Evolutionary conservation across 1,140 invertebrate genomes (phyloP).

Genomic region (Ditylenchus dipsaci): DNA sequence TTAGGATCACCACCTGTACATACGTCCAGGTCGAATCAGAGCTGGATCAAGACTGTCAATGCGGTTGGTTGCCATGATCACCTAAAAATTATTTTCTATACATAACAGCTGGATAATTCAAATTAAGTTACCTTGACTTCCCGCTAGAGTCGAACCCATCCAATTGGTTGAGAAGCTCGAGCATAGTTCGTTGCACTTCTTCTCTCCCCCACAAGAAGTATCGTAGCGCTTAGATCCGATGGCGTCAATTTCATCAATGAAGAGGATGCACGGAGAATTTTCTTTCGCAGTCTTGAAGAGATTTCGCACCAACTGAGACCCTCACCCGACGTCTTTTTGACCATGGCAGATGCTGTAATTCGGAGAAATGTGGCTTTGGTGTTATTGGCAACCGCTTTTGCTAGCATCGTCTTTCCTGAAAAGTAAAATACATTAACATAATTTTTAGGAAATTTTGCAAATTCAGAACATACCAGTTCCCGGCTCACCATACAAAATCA

Average conservation of each 20-base stretch:
- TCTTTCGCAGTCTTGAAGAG: constrained; percentile 98
- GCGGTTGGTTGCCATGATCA: constrained; percentile 99
- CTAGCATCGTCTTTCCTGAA: constrained; percentile 77
- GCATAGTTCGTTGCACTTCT: constrained; percentile 97
- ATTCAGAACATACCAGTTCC: constrained; percentile 71
- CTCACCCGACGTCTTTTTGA: constrained; percentile 98
- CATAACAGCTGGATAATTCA: not conserved
- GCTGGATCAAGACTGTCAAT: constrained; percentile 98
- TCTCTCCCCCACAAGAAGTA: constrained; percentile 94
- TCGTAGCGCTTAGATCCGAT: constrained; percentile 96
- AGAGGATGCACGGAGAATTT: constrained; percentile 98
- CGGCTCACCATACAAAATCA: constrained; percentile 92
- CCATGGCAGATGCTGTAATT: constrained; percentile 93
- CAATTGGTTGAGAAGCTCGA: constrained; percentile 96
- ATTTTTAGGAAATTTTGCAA: too few species aligned
- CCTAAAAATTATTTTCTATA: constrained; percentile 65
- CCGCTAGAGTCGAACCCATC: constrained; percentile 98
- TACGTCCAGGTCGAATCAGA: constrained; percentile 83
- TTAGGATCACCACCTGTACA: too few species aligned
- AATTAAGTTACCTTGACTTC: constrained; percentile 78
- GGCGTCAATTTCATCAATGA: constrained; percentile 99
- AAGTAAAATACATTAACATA: too few species aligned
- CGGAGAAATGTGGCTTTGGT: constrained; percentile 99
- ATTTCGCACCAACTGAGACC: constrained; percentile 96
- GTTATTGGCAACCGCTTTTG: constrained; percentile 88